These are phyloP conservation scores for Ictalurus furcatus DNA, from an alignment of 2,113 vertebrate species.

Conservation along the genomic window DNA sequence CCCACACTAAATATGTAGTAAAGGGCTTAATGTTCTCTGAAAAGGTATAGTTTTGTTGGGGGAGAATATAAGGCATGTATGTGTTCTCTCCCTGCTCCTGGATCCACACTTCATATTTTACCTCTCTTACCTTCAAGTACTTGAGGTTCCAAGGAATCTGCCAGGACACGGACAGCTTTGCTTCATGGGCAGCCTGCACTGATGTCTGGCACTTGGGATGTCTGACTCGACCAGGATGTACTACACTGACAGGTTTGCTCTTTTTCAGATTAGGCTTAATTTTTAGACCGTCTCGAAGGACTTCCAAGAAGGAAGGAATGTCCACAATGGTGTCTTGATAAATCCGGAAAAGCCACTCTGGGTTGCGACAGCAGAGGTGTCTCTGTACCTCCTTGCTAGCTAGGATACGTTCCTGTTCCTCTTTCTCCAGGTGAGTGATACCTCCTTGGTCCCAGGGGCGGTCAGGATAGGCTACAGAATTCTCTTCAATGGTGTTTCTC, in stretches of 20 bases:
- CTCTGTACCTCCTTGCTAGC: conserved; percentile 86
- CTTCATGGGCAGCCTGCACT: conserved; percentile 83
- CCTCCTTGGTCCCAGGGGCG: conserved; percentile 95
- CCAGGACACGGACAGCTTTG: conserved; percentile 90
- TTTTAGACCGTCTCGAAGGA: conserved; percentile 80
- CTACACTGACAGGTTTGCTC: conserved; percentile 73
- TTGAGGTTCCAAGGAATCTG: conserved; percentile 97
- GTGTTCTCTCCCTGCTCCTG: conserved; percentile 99
- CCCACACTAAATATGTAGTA: conserved; percentile 96
- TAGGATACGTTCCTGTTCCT: conserved; percentile 86
- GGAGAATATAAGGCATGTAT: conserved; percentile 95
- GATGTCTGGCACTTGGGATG: conserved; percentile 88
- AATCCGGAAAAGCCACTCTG: conserved; percentile 96
- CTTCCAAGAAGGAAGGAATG: conserved; percentile 81
- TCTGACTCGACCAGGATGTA: conserved; percentile 92
- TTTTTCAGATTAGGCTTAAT: conserved; percentile 76
- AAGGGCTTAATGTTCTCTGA: conserved; percentile 97
- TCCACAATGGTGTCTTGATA: conserved; percentile 96
- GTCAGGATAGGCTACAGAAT: conserved; percentile 84
- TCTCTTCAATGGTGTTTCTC: conserved; percentile 83
- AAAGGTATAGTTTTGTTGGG: conserved; percentile 96
- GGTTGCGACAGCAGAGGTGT: conserved; percentile 94
- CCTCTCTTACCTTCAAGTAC: conserved; percentile 92
- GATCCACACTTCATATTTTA: conserved; percentile 98
- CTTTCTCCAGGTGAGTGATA: conserved; percentile 85